Percentiles rank a stretch among this genome's conserved stretches.
These are phyloP conservation scores for Phrynocephalus guinanensis DNA, from an alignment of 2,797 vertebrate genomes.

Conservation along the genomic window DNA sequence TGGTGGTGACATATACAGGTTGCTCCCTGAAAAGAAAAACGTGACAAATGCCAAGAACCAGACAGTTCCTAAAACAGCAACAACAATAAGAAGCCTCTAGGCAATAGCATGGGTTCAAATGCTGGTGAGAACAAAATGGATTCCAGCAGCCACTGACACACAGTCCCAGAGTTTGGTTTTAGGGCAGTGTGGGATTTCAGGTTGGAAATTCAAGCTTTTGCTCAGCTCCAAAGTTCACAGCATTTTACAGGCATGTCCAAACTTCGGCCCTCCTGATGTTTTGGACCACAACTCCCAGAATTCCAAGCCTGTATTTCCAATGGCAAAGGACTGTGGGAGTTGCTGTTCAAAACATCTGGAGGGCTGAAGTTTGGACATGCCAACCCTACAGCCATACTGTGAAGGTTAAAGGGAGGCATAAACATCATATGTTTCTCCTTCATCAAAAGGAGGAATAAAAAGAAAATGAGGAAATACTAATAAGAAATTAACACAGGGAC, in stretches of 20 bases:
- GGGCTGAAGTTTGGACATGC: no score
- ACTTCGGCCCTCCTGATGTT: no score
- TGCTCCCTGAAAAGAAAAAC: conserved; percentile 60
- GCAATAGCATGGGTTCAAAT: background rate
- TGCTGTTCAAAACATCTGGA: no score
- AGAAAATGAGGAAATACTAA: background rate
- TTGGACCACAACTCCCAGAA: no score
- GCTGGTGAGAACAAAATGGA: background rate
- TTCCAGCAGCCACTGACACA: background rate
- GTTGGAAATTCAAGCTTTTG: background rate
- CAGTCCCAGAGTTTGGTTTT: background rate
- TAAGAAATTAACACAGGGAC: background rate
- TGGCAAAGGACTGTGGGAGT: no score
- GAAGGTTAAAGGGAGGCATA: background rate
- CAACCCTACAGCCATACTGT: background rate
- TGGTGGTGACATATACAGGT: conserved; percentile 61
- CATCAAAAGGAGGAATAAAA: background rate
- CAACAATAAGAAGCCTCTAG: background rate
- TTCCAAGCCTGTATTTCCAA: no score
- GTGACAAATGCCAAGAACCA: background rate
- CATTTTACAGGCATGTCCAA: no score
- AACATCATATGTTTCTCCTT: background rate
- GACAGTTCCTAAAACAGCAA: background rate
- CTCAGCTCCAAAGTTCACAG: background rate
- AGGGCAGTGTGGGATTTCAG: background rate